These are phyloP conservation scores for Halcyon leucocephala DNA, from an alignment of 2,797 vertebrate species.

Conservation along the genomic window DNA sequence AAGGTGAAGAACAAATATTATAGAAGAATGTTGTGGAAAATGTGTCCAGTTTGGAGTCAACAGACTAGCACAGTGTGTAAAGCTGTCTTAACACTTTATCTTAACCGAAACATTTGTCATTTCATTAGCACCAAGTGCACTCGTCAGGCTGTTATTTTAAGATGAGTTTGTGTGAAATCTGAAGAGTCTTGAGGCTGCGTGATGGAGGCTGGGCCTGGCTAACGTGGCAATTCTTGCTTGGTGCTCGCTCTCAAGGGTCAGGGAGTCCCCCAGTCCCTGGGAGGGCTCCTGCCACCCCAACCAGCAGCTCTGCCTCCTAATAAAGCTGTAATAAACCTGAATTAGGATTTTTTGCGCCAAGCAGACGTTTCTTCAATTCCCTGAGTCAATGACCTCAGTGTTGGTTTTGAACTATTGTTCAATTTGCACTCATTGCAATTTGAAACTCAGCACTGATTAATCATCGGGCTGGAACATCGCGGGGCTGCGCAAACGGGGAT, in stretches of 20 bases:
- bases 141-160: background rate
- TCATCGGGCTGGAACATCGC: background rate
- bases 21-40: background rate
- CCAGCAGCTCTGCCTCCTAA: background rate
- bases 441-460: background rate
- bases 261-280: background rate
- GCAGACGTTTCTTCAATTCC: background rate
- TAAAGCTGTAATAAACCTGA: background rate
- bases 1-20: constrained; percentile 33
- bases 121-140: background rate
- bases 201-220: fast-evolving
- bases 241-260: fast-evolving
- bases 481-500: background rate
- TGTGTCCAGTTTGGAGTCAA: background rate
- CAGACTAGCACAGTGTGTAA: background rate
- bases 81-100: background rate
- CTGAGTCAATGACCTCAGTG: background rate
- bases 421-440: constrained; percentile 14
- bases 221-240: fast-evolving
- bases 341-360: background rate
- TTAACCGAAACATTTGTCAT: background rate
- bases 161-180: background rate
- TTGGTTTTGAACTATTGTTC: constrained; percentile 36
- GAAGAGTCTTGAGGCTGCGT: background rate
- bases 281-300: too few relatives aligned